These are phyloP conservation scores for Clinocottus analis DNA, from an alignment of 2,113 vertebrate species.

Conservation along the genomic window DNA sequence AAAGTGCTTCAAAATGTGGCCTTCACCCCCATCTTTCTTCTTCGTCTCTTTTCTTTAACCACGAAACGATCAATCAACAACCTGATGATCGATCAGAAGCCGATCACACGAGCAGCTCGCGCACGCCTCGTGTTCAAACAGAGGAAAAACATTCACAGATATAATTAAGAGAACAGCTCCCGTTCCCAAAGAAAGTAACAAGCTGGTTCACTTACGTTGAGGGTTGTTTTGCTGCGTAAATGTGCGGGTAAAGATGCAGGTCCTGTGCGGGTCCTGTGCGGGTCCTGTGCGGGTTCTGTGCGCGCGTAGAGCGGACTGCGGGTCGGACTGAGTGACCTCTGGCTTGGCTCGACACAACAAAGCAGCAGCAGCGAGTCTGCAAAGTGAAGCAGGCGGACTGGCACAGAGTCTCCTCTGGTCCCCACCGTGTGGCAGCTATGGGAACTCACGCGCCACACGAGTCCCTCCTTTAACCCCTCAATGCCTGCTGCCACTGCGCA, in stretches of 20 bases:
- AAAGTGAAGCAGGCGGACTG: background rate
- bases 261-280: background rate
- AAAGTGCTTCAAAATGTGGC: accelerated
- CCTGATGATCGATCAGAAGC: background rate
- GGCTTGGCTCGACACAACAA: background rate
- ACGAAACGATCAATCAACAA: background rate
- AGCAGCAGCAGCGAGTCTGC: background rate
- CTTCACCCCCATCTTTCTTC: too few species aligned
- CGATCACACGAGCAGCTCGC: background rate
- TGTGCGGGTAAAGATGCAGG: background rate
- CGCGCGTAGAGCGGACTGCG: background rate
- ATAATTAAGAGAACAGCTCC: background rate
- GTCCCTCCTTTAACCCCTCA: constrained; percentile 40
- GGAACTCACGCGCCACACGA: too few species aligned
- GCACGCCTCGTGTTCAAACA: too few species aligned
- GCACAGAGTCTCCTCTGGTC: background rate
- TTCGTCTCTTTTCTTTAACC: too few species aligned
- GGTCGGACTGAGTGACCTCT: background rate
- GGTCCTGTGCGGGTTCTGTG: background rate
- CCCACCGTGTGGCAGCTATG: background rate
- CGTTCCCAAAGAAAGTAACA: background rate
- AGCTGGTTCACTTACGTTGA: background rate
- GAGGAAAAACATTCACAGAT: background rate
- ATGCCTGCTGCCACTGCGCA: background rate
- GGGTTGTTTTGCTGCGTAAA: background rate